Evolutionary conservation across 2,797 vertebrate species (phyloP), one percentile per base, ranked within the genome.

Genomic region (Pipistrellus nathusii): DNA sequence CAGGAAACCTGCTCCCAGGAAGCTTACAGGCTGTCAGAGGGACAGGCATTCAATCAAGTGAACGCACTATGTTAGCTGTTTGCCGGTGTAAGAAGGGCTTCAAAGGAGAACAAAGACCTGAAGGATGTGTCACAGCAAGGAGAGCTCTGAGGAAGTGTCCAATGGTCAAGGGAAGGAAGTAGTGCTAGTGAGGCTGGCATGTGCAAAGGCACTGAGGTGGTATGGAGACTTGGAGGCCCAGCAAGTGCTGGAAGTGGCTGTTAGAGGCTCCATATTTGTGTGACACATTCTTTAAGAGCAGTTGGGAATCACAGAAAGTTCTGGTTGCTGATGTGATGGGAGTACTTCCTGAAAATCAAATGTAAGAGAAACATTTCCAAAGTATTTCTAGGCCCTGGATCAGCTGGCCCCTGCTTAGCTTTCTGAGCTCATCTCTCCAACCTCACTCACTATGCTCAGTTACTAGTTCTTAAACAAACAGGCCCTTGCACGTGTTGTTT

Each of bases 111-210:
- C 17, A 66, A 72, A 88, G 30, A n/a, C 21, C 59, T 51, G 13
- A 35, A 73, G n/a, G 81, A 27, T 8, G 38, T n/a, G 10, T 59
- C 27, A 13, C 1, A 66, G 35, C 32, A 41, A 41, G 38, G 38
- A 41, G 6, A 41, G 6, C 38, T 41, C 38, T 41, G 35, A 41
- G 32, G 8, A 38, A 4, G 35, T 38, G 35, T 35, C 3, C 1
- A 57, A 23, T 1, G 25, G 62, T 25, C 75, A 21, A 81, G 27
- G 23, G 20, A 27, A 8, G 51, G 53, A 62, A 76, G 53, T n/a
- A 20, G 4, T 6, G 46, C 23, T 35, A 2, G 21, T 7, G 62
- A 32, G 46, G 23, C 8, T 0, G 0, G 38, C 21, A 4, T 5
- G 9, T 18, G 3, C 68, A 18, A 72, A 71, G 72, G 77, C 25